Percentiles rank a stretch among this genome's conserved stretches.
phyloP scores from a whole-genome alignment of 1,140 invertebrate species.

The Leguminivora glycinivorella region DNA sequence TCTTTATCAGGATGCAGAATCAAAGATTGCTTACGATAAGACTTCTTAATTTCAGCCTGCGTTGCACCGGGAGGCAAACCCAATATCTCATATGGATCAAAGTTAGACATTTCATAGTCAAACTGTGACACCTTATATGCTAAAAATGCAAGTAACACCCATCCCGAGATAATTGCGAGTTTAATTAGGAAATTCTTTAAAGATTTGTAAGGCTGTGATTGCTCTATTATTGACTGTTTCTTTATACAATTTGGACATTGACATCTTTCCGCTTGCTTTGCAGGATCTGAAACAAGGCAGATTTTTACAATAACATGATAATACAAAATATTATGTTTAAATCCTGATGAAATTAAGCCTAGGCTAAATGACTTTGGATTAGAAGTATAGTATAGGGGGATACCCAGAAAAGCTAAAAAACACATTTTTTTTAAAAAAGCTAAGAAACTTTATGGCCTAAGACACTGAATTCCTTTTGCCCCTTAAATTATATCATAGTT shows the following conservation, averaged over 20 bases:
- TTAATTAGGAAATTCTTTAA: conserved; percentile 85
- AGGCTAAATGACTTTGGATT: too few relatives aligned
- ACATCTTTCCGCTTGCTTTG: conserved; percentile 87
- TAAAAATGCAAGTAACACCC: conserved; percentile 91
- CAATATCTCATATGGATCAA: conserved; percentile 99
- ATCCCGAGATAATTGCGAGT: conserved; percentile 88
- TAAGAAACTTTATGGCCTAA: too few relatives aligned
- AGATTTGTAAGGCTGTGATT: conserved; percentile 92
- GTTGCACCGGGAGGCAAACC: conserved; percentile 91
- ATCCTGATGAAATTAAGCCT: too few relatives aligned
- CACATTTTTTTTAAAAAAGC: too few relatives aligned
- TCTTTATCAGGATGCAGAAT: conserved; percentile 98
- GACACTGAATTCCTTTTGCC: too few relatives aligned
- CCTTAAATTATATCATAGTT: too few relatives aligned
- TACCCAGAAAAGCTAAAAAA: too few relatives aligned
- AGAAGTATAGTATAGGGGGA: too few relatives aligned
- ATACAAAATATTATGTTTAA: neutral
- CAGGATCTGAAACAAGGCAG: conserved; percentile 83
- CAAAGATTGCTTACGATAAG: conserved; percentile 95
- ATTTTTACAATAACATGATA: neutral
- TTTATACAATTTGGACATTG: conserved; percentile 92
- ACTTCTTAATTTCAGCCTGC: conserved; percentile 94
- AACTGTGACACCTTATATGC: conserved; percentile 98
- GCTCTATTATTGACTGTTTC: conserved; percentile 90
- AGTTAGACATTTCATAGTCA: conserved; percentile 98